Base-by-base conservation (phyloP, 2,113 vertebrate genomes). In the Paradisaea rubra region DNA sequence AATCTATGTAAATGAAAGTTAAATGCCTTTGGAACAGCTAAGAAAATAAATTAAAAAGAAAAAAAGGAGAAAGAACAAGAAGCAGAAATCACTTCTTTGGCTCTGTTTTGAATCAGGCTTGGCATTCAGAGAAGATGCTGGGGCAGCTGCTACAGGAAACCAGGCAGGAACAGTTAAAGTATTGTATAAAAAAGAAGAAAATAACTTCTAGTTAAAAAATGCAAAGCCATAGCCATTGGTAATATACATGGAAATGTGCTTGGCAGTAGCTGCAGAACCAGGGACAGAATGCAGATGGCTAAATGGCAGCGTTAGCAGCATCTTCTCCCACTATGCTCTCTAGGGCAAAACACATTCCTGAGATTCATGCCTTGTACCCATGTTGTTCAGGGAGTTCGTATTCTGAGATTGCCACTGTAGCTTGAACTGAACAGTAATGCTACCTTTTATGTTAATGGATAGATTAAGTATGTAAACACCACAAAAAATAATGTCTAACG, bases 181-280 rank as follows among this genome's bases (percentile, higher is more conserved):
- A 69, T 69, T 94, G 71, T 86, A 65, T 53, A 68, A 95, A 91
- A 76, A 72, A 61, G 19, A 79, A 73, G 47, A 88, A 93, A 94
- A 93, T 47, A 15, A 56, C 65, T 72, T 28, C 44, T 69, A 82
- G 61, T 65, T 83, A 60, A 91, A 95, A 92, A 91, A 94, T 71
- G 54, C 54, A 87, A 93, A 85, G 57, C 39, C 7, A 12, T 81
- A 81, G 24, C 35, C 49, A 44, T 77, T 89, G 41, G 49, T 88
- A 85, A 88, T 91, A 88, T 89, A 77, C 70, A 80, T 91, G 66
- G 74, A 96, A 95, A 91, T 89, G 41, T 65, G 50, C 20, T 82
- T 89, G 90, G 63, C 88, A 93, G 6, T 85, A 72, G 57, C n/a
- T 85, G n/a, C 45, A 82, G 73, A 53, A 65, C 10, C 15, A 72